Percentiles rank a stretch among this genome's conserved stretches.
Evolutionary conservation across 2,113 vertebrate genomes (phyloP).

Genomic region (Maccullochella peelii): DNA sequence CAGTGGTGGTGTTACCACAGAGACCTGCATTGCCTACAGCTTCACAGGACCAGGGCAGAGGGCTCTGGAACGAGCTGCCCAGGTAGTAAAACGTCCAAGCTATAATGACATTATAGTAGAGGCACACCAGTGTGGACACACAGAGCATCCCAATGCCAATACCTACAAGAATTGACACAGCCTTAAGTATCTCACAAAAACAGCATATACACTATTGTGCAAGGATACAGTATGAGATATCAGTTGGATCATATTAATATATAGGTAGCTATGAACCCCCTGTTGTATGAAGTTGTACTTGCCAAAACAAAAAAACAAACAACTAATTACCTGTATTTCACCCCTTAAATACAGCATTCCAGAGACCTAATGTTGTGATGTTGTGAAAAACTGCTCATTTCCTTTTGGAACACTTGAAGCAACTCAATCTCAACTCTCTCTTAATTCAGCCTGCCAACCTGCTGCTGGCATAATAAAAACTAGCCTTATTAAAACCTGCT

Average conservation of each 20-base stretch:
- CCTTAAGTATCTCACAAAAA: neutral
- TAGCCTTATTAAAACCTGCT: neutral
- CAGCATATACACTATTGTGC: neutral
- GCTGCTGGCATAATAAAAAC: slow-evolving; percentile 3
- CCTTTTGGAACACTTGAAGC: neutral
- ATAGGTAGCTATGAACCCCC: neutral
- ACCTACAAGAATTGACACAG: slow-evolving; percentile 67
- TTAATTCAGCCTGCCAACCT: neutral
- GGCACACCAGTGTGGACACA: slow-evolving; percentile 85
- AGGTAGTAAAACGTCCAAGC: slow-evolving; percentile 89
- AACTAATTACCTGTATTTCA: neutral
- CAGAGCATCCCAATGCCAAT: slow-evolving; percentile 90
- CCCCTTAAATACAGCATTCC: neutral
- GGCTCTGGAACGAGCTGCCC: slow-evolving; percentile 86
- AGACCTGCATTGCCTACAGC: slow-evolving; percentile 75
- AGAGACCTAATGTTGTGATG: neutral
- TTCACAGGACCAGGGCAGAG: slow-evolving; percentile 88
- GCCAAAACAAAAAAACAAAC: neutral
- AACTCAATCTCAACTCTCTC: neutral
- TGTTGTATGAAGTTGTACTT: neutral
- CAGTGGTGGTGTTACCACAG: slow-evolving; percentile 68
- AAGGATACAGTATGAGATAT: neutral
- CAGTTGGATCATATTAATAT: neutral
- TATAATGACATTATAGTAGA: slow-evolving; percentile 90
- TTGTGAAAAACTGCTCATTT: neutral